These are phyloP conservation scores for Drosophila dunni DNA, from an alignment of 1,140 invertebrate genomes.

Conservation along the genomic window DNA sequence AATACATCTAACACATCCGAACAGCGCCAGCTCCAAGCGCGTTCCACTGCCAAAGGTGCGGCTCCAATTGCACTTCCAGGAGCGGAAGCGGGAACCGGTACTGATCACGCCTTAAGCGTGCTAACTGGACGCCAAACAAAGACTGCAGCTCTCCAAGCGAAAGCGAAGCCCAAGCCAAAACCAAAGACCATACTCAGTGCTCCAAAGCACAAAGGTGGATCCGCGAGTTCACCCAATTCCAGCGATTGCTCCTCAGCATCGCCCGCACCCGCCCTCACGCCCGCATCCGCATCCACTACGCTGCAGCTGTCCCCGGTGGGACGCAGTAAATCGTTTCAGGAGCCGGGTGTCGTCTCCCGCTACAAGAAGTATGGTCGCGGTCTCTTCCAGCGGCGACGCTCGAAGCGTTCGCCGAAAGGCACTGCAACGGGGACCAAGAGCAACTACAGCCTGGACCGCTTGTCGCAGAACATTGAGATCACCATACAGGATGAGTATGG, in stretches of 20 bases:
- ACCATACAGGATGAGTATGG: conserved; percentile 83
- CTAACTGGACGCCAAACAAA: conserved; percentile 62
- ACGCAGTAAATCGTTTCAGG: conserved; percentile 83
- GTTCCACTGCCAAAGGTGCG: conserved; percentile 34
- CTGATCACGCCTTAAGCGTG: conserved; percentile 58
- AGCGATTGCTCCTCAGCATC: conserved; percentile 78
- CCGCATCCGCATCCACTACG: conserved; percentile 62
- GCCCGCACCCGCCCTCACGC: conserved; percentile 31
- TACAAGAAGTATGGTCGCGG: conserved; percentile 75
- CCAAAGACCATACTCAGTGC: conserved; percentile 75
- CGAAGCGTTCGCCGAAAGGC: conserved; percentile 66
- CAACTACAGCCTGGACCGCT: conserved; percentile 74
- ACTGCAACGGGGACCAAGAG: conserved; percentile 52
- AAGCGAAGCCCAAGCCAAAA: conserved; percentile 66
- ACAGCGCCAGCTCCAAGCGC: conserved; percentile 42
- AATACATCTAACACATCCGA: conserved; percentile 73
- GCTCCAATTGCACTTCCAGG: background rate
- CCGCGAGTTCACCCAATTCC: conserved; percentile 78
- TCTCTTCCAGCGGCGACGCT: conserved; percentile 72
- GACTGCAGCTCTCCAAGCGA: conserved; percentile 69
- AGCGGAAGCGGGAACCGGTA: conserved; percentile 8
- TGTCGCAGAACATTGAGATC: conserved; percentile 83
- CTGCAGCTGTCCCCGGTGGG: conserved; percentile 68
- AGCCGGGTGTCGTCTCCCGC: conserved; percentile 63
- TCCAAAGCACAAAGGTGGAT: conserved; percentile 66